Evolutionary conservation across 2,888 invertebrate genomes (phyloP).

Genomic region (Drosophila fungiperda): DNA sequence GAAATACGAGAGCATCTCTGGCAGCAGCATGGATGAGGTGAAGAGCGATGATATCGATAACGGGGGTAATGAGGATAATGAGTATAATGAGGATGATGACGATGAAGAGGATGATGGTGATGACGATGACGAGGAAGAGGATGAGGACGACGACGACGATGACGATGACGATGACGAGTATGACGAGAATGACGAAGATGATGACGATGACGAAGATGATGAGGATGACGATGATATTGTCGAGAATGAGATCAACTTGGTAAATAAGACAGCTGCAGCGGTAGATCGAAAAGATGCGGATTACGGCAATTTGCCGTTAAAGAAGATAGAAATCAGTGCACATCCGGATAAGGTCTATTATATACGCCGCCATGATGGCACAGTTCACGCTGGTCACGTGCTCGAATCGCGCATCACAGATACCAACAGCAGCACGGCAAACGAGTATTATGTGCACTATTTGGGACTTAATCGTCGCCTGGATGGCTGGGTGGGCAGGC

Average conservation of each 20-base stretch:
- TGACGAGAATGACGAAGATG: constrained; percentile 1
- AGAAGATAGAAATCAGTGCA: constrained; percentile 66
- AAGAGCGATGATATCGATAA: constrained; percentile 32
- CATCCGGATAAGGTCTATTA: constrained; percentile 81
- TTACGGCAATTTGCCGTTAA: not conserved
- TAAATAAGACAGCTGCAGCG: not conserved
- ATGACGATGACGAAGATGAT: constrained; percentile 1
- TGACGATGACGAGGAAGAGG: constrained; percentile 7
- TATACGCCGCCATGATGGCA: constrained; percentile 82
- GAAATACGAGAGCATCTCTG: constrained; percentile 1
- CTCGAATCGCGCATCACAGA: constrained; percentile 90
- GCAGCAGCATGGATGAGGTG: constrained; percentile 39
- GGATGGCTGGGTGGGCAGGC: constrained; percentile 97
- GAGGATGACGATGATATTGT: not conserved
- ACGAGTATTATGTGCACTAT: constrained; percentile 98
- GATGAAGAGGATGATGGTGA: constrained; percentile 4
- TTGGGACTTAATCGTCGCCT: constrained; percentile 97
- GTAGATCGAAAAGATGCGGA: not conserved
- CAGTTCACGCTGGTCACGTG: constrained; percentile 93
- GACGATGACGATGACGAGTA: constrained; percentile 2
- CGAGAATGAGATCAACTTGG: constrained; percentile 5
- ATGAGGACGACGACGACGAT: constrained; percentile 28
- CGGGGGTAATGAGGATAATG: constrained; percentile 6
- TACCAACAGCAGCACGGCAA: constrained; percentile 25
- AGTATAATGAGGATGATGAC: constrained; percentile 11